phyloP scores from a whole-genome alignment of 64 coral and sea anemone genomes.

The Stichodactyla helianthus region DNA sequence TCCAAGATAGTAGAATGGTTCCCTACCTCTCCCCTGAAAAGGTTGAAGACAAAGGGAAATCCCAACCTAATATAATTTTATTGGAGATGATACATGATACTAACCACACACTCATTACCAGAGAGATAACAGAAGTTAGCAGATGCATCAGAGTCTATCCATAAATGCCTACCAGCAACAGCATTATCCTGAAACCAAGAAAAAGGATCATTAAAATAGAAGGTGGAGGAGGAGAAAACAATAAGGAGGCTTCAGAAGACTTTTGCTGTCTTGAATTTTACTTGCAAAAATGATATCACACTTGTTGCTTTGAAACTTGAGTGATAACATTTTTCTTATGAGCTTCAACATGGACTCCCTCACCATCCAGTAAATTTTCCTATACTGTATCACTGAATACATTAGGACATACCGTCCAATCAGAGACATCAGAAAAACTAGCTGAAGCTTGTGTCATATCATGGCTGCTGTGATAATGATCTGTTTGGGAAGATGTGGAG shows the following conservation, averaged over 20 bases:
- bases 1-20: no score
- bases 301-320: no score
- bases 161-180: constrained; percentile 74
- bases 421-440: constrained; percentile 27
- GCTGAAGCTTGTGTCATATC: background rate
- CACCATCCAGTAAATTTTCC: background rate
- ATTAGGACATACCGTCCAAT: constrained; percentile 52
- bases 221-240: background rate
- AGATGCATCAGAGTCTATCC: constrained; percentile 86
- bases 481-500: background rate
- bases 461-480: background rate
- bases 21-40: no score
- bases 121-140: constrained; percentile 74
- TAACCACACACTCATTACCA: constrained; percentile 77
- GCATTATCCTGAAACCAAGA: constrained; percentile 46
- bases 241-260: background rate
- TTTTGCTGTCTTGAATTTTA: background rate
- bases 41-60: background rate
- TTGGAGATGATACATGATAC: background rate
- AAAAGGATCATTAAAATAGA: background rate
- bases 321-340: no score
- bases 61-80: background rate
- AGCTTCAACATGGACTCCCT: no score
- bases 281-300: background rate
- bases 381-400: background rate